A percentile compares a stretch with the other conserved stretches of the same genome.
Evolutionary conservation across 2,888 invertebrate genomes (phyloP).

Genomic region (Cephus rjabovi): DNA sequence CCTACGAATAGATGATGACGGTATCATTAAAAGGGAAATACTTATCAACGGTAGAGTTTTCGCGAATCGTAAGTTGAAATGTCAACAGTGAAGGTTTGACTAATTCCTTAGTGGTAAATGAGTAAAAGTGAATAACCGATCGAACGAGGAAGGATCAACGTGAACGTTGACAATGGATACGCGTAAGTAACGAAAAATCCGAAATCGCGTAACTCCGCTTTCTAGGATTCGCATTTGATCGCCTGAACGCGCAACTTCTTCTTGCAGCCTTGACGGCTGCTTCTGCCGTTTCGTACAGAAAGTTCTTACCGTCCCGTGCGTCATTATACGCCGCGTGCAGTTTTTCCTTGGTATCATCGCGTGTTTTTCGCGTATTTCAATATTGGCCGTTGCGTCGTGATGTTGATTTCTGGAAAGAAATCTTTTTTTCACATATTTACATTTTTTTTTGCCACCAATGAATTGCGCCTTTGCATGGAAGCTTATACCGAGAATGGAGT

Average conservation of each 20-base stretch:
- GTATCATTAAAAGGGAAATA: background rate
- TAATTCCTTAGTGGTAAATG: background rate
- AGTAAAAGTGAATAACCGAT: background rate
- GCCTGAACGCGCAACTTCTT: slow-evolving; percentile 6
- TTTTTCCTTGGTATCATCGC: background rate
- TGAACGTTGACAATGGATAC: background rate
- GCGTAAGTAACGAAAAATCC: slow-evolving; percentile 19
- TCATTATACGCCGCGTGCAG: background rate
- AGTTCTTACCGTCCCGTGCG: background rate
- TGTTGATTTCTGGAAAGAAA: background rate
- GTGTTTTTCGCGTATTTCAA: background rate
- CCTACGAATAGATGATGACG: background rate
- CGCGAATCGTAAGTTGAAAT: too few relatives aligned
- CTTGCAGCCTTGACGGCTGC: background rate
- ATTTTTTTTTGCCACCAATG: background rate
- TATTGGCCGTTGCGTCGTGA: background rate
- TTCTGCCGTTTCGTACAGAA: background rate
- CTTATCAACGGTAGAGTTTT: background rate
- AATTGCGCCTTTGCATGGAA: background rate
- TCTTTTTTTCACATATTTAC: background rate
- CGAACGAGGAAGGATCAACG: background rate
- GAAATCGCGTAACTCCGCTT: slow-evolving; percentile 49
- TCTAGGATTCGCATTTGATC: slow-evolving; percentile 38
- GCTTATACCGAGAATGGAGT: background rate
- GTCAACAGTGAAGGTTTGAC: too few relatives aligned